Evolutionary conservation across 2,113 vertebrate species (phyloP), one percentile per base, ranked within the genome.

Genomic region (Stegastes partitus): DNA sequence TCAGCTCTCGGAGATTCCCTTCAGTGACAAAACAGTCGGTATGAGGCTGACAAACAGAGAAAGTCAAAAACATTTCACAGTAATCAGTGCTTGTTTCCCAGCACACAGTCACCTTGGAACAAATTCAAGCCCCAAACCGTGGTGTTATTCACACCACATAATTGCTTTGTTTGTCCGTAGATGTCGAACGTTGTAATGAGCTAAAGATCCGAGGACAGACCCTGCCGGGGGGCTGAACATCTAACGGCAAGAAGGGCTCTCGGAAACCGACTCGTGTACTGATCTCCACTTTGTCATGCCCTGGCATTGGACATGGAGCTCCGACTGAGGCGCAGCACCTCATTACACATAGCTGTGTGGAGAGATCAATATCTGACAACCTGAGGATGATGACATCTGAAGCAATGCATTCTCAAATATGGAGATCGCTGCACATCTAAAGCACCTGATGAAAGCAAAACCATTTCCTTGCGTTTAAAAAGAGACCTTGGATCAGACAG

Each of bases 31-130:
- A 85, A 77, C 81, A 62, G 56, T 50, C 71, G 63, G 44, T 25
- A 10, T 34, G 59, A 80, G 34, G 44, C 76, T 21, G 26, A 68
- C 57, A 39, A 67, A 82, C n/a, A 1, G 19, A 31, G 59, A 49
- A 54, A 78, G 44, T 66, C 61, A 76, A 69, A 77, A 87, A 80
- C 6, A 79, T 78, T 84, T 87, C 69, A 55, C 56, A 68, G n/a
- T 63, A 84, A 77, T 77, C 73, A 39, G 26, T 8, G 2, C 34
- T 59, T 0, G 25, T 71, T 68, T 79, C 58, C 45, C 68, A 57
- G 80, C 63, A 74, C 57, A 62, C 44, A 25, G 69, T 81, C 79
- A 75, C 68, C 74, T 75, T 47, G 26, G 79, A 82, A 79, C 76
- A 54, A 64, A 79, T 77, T 67, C 77, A 63, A 71, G 59, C 26